phyloP scores from a whole-genome alignment of 2,113 vertebrate species.

The Forbesichthys papilliferus region DNA sequence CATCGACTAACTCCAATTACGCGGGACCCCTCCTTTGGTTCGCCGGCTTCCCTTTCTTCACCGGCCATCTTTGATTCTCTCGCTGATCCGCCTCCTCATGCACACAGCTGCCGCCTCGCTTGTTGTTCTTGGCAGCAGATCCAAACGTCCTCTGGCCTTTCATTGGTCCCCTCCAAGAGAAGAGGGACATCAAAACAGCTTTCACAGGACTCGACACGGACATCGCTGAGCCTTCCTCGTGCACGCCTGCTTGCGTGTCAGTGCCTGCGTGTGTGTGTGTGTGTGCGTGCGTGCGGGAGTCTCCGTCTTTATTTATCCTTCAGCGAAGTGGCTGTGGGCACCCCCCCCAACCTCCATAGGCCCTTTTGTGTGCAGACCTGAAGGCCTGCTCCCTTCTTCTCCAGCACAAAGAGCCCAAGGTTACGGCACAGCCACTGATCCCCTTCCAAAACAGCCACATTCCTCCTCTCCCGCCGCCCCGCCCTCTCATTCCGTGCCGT shows the following conservation, averaged over 20 bases:
- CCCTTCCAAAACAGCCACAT: constrained; percentile 63
- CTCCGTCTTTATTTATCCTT: neutral
- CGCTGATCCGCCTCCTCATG: constrained; percentile 66
- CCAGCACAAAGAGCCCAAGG: constrained; percentile 67
- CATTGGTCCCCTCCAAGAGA: constrained; percentile 63
- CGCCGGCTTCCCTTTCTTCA: constrained; percentile 69
- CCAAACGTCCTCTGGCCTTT: constrained; percentile 71
- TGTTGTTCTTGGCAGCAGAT: constrained; percentile 75
- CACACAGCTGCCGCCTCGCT: constrained; percentile 73
- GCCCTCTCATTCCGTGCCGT: constrained; percentile 41
- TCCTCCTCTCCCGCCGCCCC: constrained; percentile 42
- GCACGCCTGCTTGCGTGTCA: constrained; percentile 4
- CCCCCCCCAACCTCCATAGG: constrained; percentile 36
- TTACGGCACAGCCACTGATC: constrained; percentile 71
- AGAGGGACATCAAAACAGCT: constrained; percentile 67
- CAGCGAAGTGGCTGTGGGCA: constrained; percentile 6
- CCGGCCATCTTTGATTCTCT: constrained; percentile 75
- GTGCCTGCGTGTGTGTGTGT: neutral
- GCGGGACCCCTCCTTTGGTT: constrained; percentile 66
- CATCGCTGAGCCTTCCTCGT: constrained; percentile 58
- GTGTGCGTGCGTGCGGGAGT: neutral
- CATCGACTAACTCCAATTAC: constrained; percentile 66
- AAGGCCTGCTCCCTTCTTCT: constrained; percentile 47
- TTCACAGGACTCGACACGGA: constrained; percentile 52
- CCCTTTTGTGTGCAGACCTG: constrained; percentile 56